Percentiles rank a stretch among this genome's conserved stretches.
Conservation (phyloP, 1,140 invertebrate species). For the Drosophila takahashii region DNA sequence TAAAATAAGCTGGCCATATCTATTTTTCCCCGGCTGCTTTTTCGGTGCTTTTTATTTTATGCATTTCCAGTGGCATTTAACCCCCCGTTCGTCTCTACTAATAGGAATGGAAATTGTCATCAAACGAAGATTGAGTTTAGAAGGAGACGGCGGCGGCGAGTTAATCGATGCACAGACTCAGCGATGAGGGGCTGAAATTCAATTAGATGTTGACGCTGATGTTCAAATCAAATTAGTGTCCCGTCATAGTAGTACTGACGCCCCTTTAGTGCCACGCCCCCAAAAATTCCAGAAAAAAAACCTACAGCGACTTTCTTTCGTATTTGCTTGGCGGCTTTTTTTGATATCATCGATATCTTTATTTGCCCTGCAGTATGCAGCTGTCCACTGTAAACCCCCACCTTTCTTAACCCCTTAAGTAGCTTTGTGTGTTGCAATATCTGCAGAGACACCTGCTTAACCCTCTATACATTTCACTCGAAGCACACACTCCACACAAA, state of each 20-base stretch:
- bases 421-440: conserved; percentile 51
- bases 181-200: conserved; percentile 56
- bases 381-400: conserved; percentile 10
- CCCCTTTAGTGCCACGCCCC: conserved; percentile 1
- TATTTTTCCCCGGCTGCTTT: conserved; percentile 20
- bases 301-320: conserved; percentile 6
- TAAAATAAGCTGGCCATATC: conserved; percentile 73
- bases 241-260: neutral
- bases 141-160: conserved; percentile 44
- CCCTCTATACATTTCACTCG: conserved; percentile 14
- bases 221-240: conserved; percentile 69
- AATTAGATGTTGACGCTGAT: conserved; percentile 71
- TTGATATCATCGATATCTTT: conserved; percentile 4
- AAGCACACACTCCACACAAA: conserved; percentile 24
- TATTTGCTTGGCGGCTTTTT: conserved; percentile 22
- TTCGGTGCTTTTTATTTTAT: conserved; percentile 60
- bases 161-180: conserved; percentile 67
- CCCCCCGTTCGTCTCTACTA: conserved; percentile 41
- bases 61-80: conserved; percentile 64
- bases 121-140: conserved; percentile 71
- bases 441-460: conserved; percentile 21
- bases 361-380: conserved; percentile 5
- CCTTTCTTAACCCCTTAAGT: conserved; percentile 41
- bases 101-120: conserved; percentile 82
- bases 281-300: conserved; percentile 5